Conservation (phyloP, 2,888 invertebrate species). For the Nomada hirtipes region DNA sequence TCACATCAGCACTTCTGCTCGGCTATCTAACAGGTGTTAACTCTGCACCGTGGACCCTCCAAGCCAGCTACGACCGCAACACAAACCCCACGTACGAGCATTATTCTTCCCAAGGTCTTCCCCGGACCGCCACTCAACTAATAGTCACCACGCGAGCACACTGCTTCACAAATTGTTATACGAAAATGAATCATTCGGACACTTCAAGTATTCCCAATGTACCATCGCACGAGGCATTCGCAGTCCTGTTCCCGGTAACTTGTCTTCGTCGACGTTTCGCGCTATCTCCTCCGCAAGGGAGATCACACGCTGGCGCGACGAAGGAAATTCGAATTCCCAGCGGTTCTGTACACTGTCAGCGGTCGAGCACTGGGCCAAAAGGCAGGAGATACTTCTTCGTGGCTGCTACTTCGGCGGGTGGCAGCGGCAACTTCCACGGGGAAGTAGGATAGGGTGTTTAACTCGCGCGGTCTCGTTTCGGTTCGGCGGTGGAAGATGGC, state of each 20-base stretch:
- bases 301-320: not conserved
- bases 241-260: not conserved
- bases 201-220: not conserved
- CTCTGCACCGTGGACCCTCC: slow-evolving; percentile 21
- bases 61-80: slow-evolving; percentile 10
- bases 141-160: not conserved
- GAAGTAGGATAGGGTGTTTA: slow-evolving; percentile 79
- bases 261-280: not conserved
- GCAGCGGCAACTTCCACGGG: slow-evolving; percentile 72
- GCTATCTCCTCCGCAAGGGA: not conserved
- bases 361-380: slow-evolving; percentile 11
- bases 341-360: slow-evolving; percentile 24
- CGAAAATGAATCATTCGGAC: too few relatives aligned
- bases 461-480: slow-evolving; percentile 83
- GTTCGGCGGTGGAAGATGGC: slow-evolving; percentile 83
- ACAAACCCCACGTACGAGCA: slow-evolving; percentile 34
- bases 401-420: slow-evolving; percentile 64
- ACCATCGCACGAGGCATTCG: not conserved
- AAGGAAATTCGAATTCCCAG: slow-evolving; percentile 5
- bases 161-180: too few relatives aligned
- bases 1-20: slow-evolving; percentile 33
- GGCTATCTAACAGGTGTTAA: slow-evolving; percentile 56
- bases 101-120: not conserved
- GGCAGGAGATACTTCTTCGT: slow-evolving; percentile 44
- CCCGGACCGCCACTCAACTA: not conserved